These are phyloP conservation scores for Onychorhynchus coronatus DNA, from an alignment of 2,113 vertebrate species.

Conservation along the genomic window DNA sequence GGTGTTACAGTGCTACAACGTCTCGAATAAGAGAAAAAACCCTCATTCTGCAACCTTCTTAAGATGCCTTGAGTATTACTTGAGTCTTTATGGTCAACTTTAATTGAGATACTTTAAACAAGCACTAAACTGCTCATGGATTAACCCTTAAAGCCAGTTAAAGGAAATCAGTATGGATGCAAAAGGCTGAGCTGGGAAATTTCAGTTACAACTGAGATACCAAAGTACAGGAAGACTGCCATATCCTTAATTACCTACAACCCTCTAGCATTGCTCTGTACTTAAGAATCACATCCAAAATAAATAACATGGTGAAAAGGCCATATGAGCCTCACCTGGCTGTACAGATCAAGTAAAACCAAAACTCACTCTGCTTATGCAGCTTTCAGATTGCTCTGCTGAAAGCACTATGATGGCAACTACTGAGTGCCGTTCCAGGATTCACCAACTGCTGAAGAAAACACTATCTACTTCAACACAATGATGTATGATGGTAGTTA, in stretches of 20 bases:
- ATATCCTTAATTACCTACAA: background rate
- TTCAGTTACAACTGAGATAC: background rate
- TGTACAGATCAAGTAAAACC: background rate
- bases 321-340: background rate
- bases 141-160: background rate
- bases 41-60: background rate
- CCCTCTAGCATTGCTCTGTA: background rate
- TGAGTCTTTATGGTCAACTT: background rate
- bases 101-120: background rate
- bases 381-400: background rate
- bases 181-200: background rate
- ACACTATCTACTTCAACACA: background rate
- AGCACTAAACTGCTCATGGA: background rate
- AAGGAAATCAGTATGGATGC: background rate
- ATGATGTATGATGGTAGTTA: background rate
- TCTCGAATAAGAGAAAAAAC: background rate
- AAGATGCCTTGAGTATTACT: background rate
- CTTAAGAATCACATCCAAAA: background rate
- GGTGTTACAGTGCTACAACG: rapidly evolving
- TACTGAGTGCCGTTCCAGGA: background rate
- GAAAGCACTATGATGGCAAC: background rate
- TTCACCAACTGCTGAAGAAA: background rate
- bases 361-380: background rate
- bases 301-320: background rate
- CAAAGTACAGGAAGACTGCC: background rate